Base-by-base conservation (phyloP, 2,888 invertebrate genomes). In the Caenorhabditis virilis region DNA sequence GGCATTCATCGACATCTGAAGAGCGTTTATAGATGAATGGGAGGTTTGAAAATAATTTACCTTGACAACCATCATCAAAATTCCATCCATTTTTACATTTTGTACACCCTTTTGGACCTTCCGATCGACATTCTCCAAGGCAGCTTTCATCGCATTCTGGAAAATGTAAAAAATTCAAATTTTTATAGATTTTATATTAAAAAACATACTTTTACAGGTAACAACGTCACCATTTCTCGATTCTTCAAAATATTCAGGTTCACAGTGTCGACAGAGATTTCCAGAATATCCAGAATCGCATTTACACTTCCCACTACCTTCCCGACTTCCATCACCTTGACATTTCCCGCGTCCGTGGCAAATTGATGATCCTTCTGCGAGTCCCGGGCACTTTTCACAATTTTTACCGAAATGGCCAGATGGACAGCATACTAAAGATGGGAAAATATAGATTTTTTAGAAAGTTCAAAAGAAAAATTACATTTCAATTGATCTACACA, bases 261-360 rank as follows among this genome's bases (percentile, higher is more conserved):
- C 87, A 84, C 97, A 97, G n/a, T 87, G 85, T 52, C 89, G 88
- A 85, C 97, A 97, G 25, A 87, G 84, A 0, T 88, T 88, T 0
- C 93, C 93, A 0, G 84, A 80, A 83, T 95, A 95, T 0, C 93
- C 95, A 6, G 84, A 79, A 78, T 93, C 89, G 84, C 95, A 97
- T 15, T 88, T 85, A 83, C 97, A 97, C 64, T 90, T 89, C 0
- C 95, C 97, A 81, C 90, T 92, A 0, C 97, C 97, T 84, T 91
- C 91, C 41, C 95, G 87, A 0, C 93, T 94, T 0, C 95, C 95
- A 66, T 89, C 89, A 0, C 95, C 95, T 87, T 88, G 87, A 83
- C 90, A 91, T 83, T 89, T 89, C 0, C 95, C 94, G 85, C 90
- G 91, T 2, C 89, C 90, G 71, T 85, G 89, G 83, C 97, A 97